Conservation (phyloP, 2,797 vertebrate genomes). For the Clarias platycephalus region DNA sequence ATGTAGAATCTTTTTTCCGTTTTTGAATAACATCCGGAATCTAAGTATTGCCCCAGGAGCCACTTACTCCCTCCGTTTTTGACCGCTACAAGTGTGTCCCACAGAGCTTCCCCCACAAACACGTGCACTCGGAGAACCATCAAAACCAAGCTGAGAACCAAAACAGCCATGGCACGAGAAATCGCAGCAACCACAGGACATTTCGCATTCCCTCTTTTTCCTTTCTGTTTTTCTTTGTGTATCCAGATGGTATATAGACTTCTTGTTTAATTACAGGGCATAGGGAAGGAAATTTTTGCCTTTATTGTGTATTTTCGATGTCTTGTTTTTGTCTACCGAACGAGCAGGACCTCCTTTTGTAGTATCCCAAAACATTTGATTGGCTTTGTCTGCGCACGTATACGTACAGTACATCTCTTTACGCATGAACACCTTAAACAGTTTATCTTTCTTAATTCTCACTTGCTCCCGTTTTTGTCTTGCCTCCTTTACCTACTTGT, state of each 20-base stretch:
- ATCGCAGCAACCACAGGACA: conserved; percentile 19
- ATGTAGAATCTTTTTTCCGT: neutral
- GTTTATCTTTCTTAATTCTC: conserved; percentile 20
- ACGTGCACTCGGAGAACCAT: conserved; percentile 26
- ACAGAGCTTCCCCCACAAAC: conserved; percentile 20
- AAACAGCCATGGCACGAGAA: conserved; percentile 29
- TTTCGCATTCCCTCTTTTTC: conserved; percentile 24
- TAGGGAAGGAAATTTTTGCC: conserved; percentile 29
- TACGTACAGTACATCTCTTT: neutral
- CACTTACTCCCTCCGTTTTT: neutral
- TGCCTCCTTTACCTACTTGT: conserved; percentile 47
- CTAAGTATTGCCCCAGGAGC: neutral
- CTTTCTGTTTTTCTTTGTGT: conserved; percentile 21
- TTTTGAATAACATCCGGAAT: conserved; percentile 20
- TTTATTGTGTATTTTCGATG: conserved; percentile 41
- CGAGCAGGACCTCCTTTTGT: conserved; percentile 1
- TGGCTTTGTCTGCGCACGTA: conserved; percentile 2
- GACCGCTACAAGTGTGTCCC: conserved; percentile 33
- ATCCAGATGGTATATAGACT: conserved; percentile 30
- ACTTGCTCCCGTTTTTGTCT: conserved; percentile 1
- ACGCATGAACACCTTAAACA: conserved; percentile 5
- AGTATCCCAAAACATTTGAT: conserved; percentile 1
- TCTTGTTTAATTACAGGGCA: conserved; percentile 44
- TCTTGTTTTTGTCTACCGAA: conserved; percentile 28
- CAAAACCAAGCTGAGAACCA: conserved; percentile 19